Percentiles rank a stretch among this genome's conserved stretches.
Conservation (phyloP, 2,113 vertebrate genomes). For the Tamias sibiricus region DNA sequence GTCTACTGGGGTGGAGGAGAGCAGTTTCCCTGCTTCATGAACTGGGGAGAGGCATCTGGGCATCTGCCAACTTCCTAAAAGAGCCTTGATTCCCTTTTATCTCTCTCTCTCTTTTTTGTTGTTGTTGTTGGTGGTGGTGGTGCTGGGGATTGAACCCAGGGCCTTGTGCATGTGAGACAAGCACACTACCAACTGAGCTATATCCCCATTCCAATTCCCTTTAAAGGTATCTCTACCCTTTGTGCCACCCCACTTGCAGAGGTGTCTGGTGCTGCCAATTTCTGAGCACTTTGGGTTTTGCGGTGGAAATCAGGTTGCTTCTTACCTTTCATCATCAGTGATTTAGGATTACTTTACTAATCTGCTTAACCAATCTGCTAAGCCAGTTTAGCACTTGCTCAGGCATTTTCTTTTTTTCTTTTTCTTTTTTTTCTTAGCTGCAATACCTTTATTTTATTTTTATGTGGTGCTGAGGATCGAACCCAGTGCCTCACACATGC, state of each 20-base stretch:
- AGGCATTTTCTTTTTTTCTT: too few relatives aligned
- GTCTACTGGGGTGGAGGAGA: not conserved
- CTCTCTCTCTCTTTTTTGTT: slow-evolving; percentile 6
- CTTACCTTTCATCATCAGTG: not conserved
- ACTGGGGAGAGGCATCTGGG: not conserved
- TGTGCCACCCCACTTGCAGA: not conserved
- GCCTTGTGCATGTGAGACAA: too few relatives aligned
- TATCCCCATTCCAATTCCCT: too few relatives aligned
- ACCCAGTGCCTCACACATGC: too few relatives aligned
- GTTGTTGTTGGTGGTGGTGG: too few relatives aligned
- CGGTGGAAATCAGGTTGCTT: not conserved
- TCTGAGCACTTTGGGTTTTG: not conserved
- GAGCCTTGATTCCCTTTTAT: not conserved
- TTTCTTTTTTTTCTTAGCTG: too few relatives aligned
- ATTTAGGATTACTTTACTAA: not conserved
- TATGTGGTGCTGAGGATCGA: too few relatives aligned
- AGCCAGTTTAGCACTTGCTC: not conserved
- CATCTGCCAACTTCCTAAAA: slow-evolving; percentile 16
- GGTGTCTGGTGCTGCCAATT: not conserved
- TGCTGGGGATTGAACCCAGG: too few relatives aligned
- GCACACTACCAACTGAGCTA: too few relatives aligned
- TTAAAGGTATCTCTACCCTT: not conserved
- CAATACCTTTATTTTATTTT: too few relatives aligned
- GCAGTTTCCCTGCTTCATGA: not conserved
- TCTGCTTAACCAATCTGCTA: not conserved